phyloP scores from a whole-genome alignment of 2,888 invertebrate species.

The Tubulanus polymorphus region DNA sequence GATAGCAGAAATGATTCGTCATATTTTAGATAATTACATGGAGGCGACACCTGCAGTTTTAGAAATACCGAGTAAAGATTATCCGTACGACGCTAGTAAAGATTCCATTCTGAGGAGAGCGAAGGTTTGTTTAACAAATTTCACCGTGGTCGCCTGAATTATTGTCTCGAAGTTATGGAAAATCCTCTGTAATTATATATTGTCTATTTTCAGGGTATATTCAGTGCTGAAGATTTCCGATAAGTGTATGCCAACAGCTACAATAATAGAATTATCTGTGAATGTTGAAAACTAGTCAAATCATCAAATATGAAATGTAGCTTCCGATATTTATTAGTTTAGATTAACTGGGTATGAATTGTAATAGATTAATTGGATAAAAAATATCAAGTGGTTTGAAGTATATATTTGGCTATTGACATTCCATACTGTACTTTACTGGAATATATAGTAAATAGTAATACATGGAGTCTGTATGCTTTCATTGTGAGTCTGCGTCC shows the following conservation, averaged over 20 bases:
- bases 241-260: slow-evolving; percentile 16
- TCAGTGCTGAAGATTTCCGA: slow-evolving; percentile 79
- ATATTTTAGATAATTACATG: slow-evolving; percentile 89
- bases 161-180: slow-evolving; percentile 3
- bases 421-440: too few relatives aligned
- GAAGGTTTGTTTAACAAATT: slow-evolving; percentile 61
- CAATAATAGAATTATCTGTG: too few relatives aligned
- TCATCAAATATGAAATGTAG: too few relatives aligned
- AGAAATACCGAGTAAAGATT: slow-evolving; percentile 97
- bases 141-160: background rate
- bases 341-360: too few relatives aligned
- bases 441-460: too few relatives aligned
- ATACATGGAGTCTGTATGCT: too few relatives aligned
- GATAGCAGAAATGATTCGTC: slow-evolving; percentile 94
- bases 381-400: too few relatives aligned
- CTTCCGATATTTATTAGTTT: too few relatives aligned
- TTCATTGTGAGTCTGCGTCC: too few relatives aligned
- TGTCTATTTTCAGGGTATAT: slow-evolving; percentile 72
- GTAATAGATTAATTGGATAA: too few relatives aligned
- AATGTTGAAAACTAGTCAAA: too few relatives aligned
- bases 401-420: too few relatives aligned
- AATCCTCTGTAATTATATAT: slow-evolving; percentile 11
- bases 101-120: slow-evolving; percentile 95
- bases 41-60: slow-evolving; percentile 92
- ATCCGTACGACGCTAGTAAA: slow-evolving; percentile 97